Evolutionary conservation across 1,140 invertebrate genomes (phyloP), one percentile per base, ranked within the genome.

Genomic region (Drosophila rufa): DNA sequence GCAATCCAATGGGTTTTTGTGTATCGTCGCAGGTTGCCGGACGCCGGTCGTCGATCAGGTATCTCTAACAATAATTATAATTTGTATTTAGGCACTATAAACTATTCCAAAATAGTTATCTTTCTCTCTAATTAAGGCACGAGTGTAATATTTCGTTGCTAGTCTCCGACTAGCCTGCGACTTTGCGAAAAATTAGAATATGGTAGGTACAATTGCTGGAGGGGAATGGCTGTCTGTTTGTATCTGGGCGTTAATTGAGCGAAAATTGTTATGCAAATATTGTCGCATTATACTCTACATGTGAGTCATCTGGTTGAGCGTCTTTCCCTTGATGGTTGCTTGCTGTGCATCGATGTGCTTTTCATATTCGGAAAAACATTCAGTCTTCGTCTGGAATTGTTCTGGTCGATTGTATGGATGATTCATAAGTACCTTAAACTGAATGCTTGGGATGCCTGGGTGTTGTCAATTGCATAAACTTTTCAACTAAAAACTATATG

Each of bases 361-460:
- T 77, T 71, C 59, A 50, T 56, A 40, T 27, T 77, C 25, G 66
- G 64, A 48, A 65, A 56, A 59, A 51, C 60, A 62, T 58, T 60
- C 51, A 76, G 66, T 77, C 75, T 69, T 85, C 58, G 51, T 55
- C 71, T 50, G 51, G 40, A 73, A 73, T 46, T 59, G n/a, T 59
- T 73, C 51, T 57, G 62, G 61, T 77, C 47, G 79, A 73, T 80
- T 83, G 57, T 64, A 77, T 77, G 74, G 62, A 84, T 87, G 84
- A 84, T 71, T 79, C 64, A 84, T 91, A 91, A 91, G 89, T 91
- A 91, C 89, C 89, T 91, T 50, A 55, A 67, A 79, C 83, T 80
- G 87, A 75, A 71, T 77, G 75, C 71, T 69, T 85, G 60, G 56
- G 53, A 59, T 71, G 48, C 42, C 36, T 57, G 48, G 57, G 48